Base-by-base conservation (phyloP, 2,797 vertebrate species). In the Pelochelys cantorii region DNA sequence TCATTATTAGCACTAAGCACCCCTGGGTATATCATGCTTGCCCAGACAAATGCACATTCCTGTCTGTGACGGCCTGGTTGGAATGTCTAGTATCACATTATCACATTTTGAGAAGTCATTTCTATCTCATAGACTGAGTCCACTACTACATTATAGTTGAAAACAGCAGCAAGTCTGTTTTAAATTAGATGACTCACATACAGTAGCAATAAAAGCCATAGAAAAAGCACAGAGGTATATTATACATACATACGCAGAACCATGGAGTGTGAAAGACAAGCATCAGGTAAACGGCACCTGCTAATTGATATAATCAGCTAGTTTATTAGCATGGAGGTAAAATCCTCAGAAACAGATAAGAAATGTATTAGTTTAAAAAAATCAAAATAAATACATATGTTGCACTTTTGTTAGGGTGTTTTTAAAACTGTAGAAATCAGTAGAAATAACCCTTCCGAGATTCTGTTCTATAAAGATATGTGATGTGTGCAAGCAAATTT, bases 31-130 rank as follows among this genome's bases (percentile, higher is more conserved):
- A 92, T 68, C 96, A 92, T 96, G 95, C 97, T 95, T 97, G 96
- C 97, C 98, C 96, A 98, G 98, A 98, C 98, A 97, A 97, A 98
- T 91, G 97, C 95, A 97, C 98, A 98, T 98, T 98, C 98, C 98
- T 98, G 97, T 97, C 97, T 97, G 90, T 97, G 97, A 98, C 96
- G 95, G 94, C 95, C 96, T 95, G 96, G 95, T 90, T 48, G 98
- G 98, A 98, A 98, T 98, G 98, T 98, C 98, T 98, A 98, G 96
- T 92, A 97, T 97, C 93, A 97, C 92, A 97, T 96, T 94, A 96
- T 96, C 96, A 97, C 95, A 97, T 98, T 98, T 97, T 95, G 90
- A 95, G 87, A 95, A 96, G 96, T 96, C 96, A 97, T 95, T 98
- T 98, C 97, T 97, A 91, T 97, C 97, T 97, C 95, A 2, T 94